phyloP scores from a whole-genome alignment of 2,797 vertebrate species.

The Xerus rutilus region DNA sequence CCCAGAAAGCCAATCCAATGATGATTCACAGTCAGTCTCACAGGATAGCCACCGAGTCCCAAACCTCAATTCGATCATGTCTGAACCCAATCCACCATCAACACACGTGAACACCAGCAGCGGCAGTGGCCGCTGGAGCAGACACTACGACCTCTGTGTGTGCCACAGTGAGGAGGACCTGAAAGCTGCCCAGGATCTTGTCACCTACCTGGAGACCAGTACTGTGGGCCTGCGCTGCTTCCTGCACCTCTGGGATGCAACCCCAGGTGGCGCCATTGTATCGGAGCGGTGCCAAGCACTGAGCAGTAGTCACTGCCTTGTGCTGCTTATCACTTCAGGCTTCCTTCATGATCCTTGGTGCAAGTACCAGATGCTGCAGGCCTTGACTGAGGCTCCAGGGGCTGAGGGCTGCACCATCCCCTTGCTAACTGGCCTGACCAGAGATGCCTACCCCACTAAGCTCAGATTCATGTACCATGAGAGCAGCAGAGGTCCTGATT shows the following conservation, averaged over 20 bases:
- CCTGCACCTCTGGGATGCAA: slow-evolving; percentile 90
- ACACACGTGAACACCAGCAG: fast-evolving
- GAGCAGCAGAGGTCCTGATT: slow-evolving; percentile 84
- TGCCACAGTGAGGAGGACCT: slow-evolving; percentile 91
- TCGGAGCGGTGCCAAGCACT: slow-evolving; percentile 92
- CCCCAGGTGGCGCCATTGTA: slow-evolving; percentile 87
- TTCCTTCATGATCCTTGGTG: slow-evolving; percentile 94
- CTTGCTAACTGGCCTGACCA: slow-evolving; percentile 87
- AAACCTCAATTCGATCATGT: background rate
- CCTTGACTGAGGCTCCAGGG: slow-evolving; percentile 89
- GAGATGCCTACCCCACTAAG: slow-evolving; percentile 90
- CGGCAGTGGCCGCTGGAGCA: slow-evolving; percentile 87
- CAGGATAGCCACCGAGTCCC: fast-evolving
- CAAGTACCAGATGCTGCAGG: slow-evolving; percentile 94
- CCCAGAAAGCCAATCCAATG: background rate
- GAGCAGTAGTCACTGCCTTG: slow-evolving; percentile 91
- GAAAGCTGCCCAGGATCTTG: slow-evolving; percentile 88
- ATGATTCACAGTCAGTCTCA: background rate
- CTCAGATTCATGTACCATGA: slow-evolving; percentile 91
- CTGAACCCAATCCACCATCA: fast-evolving
- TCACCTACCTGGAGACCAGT: slow-evolving; percentile 91
- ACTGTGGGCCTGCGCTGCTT: slow-evolving; percentile 91
- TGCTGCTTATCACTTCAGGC: slow-evolving; percentile 91
- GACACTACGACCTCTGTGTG: slow-evolving; percentile 91
- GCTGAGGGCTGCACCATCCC: slow-evolving; percentile 92